A percentile compares a stretch with the other conserved stretches of the same genome.
Conservation (phyloP, 2,113 vertebrate genomes). For the Chloroceryle aenea region DNA sequence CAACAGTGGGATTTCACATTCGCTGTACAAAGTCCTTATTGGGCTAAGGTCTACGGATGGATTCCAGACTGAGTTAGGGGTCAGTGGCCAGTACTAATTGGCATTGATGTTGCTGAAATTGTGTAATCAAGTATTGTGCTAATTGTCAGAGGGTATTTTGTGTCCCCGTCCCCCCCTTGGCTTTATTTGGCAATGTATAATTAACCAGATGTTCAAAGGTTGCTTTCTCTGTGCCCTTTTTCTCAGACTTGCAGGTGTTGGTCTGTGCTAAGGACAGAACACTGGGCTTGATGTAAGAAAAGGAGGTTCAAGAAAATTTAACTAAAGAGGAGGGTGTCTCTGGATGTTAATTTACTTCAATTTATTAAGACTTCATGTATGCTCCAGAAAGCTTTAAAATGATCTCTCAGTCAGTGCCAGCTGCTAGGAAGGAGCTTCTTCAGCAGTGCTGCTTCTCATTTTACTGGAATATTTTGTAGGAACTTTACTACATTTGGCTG, state of each 20-base stretch:
- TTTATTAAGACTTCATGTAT: not conserved
- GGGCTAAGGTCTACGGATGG: not conserved
- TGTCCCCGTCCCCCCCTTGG: not conserved
- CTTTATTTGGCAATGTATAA: not conserved
- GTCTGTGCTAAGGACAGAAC: not conserved
- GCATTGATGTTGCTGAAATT: not conserved
- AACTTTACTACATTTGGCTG: not conserved
- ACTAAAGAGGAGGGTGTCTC: not conserved
- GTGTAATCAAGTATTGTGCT: not conserved
- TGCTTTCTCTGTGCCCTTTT: not conserved
- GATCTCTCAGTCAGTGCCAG: not conserved
- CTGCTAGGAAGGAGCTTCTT: not conserved
- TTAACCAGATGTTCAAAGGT: not conserved
- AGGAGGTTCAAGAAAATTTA: not conserved
- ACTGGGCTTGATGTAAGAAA: not conserved
- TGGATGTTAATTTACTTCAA: not conserved
- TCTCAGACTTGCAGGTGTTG: not conserved
- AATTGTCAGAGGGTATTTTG: not conserved
- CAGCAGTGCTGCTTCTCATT: not conserved
- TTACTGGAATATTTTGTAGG: not conserved
- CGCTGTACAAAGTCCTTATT: not conserved
- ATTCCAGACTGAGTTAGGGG: not conserved
- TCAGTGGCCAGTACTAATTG: not conserved
- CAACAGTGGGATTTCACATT: not conserved
- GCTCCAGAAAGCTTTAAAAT: not conserved